phyloP scores from a whole-genome alignment of 2,888 invertebrate species.

The Eupithecia abbreviata region DNA sequence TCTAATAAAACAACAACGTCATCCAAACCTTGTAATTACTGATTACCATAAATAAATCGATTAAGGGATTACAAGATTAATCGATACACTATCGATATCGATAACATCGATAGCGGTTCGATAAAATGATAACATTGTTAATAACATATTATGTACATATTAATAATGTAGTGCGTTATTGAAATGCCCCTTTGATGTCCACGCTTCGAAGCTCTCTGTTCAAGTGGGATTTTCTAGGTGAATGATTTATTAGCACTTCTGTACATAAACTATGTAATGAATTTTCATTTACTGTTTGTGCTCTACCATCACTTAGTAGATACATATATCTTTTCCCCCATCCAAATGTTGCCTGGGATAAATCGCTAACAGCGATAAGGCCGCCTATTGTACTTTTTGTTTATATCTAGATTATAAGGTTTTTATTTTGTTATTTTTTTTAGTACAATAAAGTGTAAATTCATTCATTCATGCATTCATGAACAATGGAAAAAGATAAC shows the following conservation, averaged over 20 bases:
- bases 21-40: not conserved
- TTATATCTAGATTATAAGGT: too few species aligned
- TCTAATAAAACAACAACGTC: slow-evolving; percentile 4
- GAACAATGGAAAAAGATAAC: not conserved
- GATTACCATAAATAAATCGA: not conserved
- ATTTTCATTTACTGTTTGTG: too few species aligned
- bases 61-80: not conserved
- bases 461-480: too few species aligned
- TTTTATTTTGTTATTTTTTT: too few species aligned
- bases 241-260: not conserved
- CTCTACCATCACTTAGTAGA: too few species aligned
- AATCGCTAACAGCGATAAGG: too few species aligned
- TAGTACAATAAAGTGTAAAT: too few species aligned
- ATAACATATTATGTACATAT: not conserved
- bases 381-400: too few species aligned
- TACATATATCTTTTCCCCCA: too few species aligned
- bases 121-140: not conserved
- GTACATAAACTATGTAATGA: not conserved
- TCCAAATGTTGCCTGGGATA: too few species aligned
- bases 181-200: not conserved
- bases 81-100: slow-evolving; percentile 12
- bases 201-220: not conserved
- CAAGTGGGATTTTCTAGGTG: not conserved
- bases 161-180: not conserved
- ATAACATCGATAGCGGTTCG: not conserved